Evolutionary conservation across 1,140 invertebrate species (phyloP), one percentile per base, ranked within the genome.

Genomic region (Caenorhabditis inopinata): DNA sequence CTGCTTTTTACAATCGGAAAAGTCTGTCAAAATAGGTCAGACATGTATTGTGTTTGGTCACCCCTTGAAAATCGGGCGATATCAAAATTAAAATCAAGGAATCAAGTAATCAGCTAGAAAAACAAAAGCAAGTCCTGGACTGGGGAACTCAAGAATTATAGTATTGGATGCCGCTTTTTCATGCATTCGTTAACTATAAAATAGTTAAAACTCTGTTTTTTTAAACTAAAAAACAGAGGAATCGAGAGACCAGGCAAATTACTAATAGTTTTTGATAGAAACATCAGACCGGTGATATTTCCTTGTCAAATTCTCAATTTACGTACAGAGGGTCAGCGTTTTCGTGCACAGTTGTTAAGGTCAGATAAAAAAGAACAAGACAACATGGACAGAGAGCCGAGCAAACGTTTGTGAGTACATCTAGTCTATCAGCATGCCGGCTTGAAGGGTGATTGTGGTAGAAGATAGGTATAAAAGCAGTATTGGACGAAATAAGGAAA

Each of bases 11-110:
- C 47, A 16, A 0, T 11, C 4, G 25, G 18, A 53, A n/a, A 7
- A 7, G 0, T 45, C 45, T 48, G 45, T 75, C 47, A 68, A 18
- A 9, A 51, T 25, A 51, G 21, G 51, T 84, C 84, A 58, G 21
- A n/a, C 53, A 18, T 29, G 14, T n/a, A 68, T 68, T 68, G 58
- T 32, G 58, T 68, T 68, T 68, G 29, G 53, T 23, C 85, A 35
- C 21, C 80, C 81, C 49, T 38, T 53, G 21, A 76, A 74, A 76
- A 76, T 76, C 46, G 46, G 46, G 46, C 47, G 74, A 29, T 76
- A 47, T 68, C 32, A 68, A 68, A 58, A 68, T 38, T n/a, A 38
- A 68, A 68, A 68, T 68, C 58, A 68, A 68, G 58, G 32, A 68
- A 68, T 68, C 58, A 42, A 68, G 58, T 68, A 68, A 42, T 68